These are phyloP conservation scores for Rynchops niger DNA, from an alignment of 2,113 vertebrate genomes.

Conservation along the genomic window DNA sequence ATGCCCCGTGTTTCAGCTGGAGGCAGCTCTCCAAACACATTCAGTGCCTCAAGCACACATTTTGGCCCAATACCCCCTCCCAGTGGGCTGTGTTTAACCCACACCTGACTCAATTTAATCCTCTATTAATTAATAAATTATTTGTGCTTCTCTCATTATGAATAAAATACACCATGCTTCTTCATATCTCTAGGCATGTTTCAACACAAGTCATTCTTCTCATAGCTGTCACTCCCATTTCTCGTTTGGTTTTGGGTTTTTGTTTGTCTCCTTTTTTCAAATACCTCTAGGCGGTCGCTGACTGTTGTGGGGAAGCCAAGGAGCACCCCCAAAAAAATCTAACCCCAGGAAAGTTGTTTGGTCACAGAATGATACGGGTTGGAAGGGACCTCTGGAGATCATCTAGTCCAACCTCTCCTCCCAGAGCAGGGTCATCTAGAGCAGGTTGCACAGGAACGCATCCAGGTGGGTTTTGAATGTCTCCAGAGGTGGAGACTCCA, in stretches of 20 bases:
- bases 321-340: too few species aligned
- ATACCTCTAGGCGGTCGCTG: too few species aligned
- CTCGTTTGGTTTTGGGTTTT: neutral
- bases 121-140: neutral
- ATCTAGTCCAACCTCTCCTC: too few species aligned
- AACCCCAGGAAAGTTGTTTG: neutral
- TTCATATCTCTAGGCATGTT: neutral
- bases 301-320: neutral
- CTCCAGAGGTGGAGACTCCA: too few species aligned
- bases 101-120: neutral
- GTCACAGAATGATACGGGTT: too few species aligned
- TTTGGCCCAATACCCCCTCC: conserved; percentile 1
- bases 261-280: neutral
- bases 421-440: too few species aligned
- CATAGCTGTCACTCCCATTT: neutral
- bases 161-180: neutral
- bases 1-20: neutral
- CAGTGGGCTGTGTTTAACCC: neutral
- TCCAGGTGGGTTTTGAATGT: too few species aligned
- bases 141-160: neutral
- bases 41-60: neutral
- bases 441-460: too few species aligned
- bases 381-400: too few species aligned
- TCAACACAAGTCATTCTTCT: neutral
- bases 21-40: neutral